These are phyloP conservation scores for Vespertilio murinus DNA, from an alignment of 2,797 vertebrate species.

Conservation along the genomic window DNA sequence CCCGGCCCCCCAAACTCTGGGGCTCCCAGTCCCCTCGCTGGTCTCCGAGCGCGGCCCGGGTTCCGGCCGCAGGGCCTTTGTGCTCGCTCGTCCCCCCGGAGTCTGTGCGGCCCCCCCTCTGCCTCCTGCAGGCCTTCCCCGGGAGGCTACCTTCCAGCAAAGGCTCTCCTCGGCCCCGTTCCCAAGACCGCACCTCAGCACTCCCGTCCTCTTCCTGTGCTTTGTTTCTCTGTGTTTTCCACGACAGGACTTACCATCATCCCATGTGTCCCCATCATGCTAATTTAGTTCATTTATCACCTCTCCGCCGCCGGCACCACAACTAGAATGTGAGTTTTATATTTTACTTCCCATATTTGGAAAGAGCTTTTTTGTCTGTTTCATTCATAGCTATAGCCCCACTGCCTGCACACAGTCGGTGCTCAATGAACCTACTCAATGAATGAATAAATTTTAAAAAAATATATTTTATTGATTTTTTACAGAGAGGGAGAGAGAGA, in stretches of 20 bases:
- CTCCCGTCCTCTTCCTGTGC: too few species aligned
- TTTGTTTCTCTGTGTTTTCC: not conserved
- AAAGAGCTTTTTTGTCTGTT: not conserved
- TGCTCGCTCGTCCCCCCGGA: not conserved
- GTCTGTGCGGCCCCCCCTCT: not conserved
- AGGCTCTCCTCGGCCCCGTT: not conserved
- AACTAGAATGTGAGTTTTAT: not conserved
- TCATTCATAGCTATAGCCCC: not conserved
- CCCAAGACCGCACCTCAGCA: not conserved
- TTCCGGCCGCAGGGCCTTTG: not conserved
- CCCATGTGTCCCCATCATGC: not conserved
- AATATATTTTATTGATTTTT: too few species aligned
- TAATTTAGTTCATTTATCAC: not conserved
- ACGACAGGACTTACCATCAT: not conserved
- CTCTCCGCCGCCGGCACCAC: not conserved
- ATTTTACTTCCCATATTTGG: not conserved
- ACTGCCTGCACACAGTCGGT: not conserved
- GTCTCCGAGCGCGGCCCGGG: not conserved
- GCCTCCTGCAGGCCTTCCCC: not conserved
- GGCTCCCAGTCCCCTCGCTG: not conserved
- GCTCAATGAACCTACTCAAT: not conserved
- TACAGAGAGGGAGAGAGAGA: too few species aligned
- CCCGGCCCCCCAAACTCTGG: rapidly evolving
- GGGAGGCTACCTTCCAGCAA: not conserved
- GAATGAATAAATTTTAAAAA: too few species aligned